A percentile compares a stretch with the other conserved stretches of the same genome.
phyloP scores from a whole-genome alignment of 2,797 vertebrate genomes.

The Mionectes olivaceus region DNA sequence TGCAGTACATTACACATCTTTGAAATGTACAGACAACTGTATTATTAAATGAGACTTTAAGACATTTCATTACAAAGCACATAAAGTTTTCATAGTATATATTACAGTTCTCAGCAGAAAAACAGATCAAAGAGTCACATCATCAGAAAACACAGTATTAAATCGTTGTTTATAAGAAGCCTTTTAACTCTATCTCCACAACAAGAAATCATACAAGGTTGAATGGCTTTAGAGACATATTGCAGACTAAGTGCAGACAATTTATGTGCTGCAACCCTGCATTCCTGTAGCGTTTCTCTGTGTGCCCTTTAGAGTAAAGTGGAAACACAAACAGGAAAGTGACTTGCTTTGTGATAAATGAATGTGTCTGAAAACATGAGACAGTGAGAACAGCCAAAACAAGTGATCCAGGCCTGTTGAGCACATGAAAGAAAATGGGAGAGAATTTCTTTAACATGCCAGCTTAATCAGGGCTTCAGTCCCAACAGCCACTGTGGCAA shows the following conservation, averaged over 20 bases:
- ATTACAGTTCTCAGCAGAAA: slow-evolving; percentile 30
- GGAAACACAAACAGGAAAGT: slow-evolving; percentile 78
- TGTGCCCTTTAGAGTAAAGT: slow-evolving; percentile 70
- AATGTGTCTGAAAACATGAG: slow-evolving; percentile 69
- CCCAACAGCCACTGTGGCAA: slow-evolving; percentile 44
- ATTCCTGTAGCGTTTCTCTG: slow-evolving; percentile 73
- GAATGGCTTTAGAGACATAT: slow-evolving; percentile 36
- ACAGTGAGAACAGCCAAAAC: slow-evolving; percentile 68
- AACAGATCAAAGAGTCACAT: slow-evolving; percentile 23
- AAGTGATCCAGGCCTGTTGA: slow-evolving; percentile 54
- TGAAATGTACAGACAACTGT: background rate
- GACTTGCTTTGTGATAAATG: slow-evolving; percentile 74
- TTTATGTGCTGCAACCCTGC: slow-evolving; percentile 66
- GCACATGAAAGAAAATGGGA: slow-evolving; percentile 68
- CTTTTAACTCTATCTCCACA: slow-evolving; percentile 60
- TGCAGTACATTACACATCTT: background rate
- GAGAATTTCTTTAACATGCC: slow-evolving; percentile 53
- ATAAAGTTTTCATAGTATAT: background rate
- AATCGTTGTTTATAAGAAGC: slow-evolving; percentile 27
- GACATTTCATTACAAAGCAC: slow-evolving; percentile 14
- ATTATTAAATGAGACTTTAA: slow-evolving; percentile 39
- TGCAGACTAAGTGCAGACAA: slow-evolving; percentile 60
- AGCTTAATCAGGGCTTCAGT: slow-evolving; percentile 64
- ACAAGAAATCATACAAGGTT: slow-evolving; percentile 37
- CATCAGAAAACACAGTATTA: slow-evolving; percentile 37